Evolutionary conservation across 2,113 vertebrate genomes (phyloP).

Genomic region (Dolichotis patagonum): DNA sequence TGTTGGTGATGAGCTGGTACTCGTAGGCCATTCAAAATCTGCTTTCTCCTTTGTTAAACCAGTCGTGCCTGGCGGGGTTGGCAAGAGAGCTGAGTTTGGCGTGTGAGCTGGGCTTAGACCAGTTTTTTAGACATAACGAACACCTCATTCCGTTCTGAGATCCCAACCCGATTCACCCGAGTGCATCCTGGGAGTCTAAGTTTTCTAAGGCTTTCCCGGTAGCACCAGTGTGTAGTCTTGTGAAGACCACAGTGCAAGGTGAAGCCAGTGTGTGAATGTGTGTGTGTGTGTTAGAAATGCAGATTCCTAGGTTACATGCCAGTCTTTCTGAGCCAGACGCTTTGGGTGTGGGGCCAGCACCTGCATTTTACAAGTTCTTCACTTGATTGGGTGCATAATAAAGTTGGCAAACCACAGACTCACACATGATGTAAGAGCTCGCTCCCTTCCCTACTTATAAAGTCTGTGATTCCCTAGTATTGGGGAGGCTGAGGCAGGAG

Average conservation of each 20-base stretch:
- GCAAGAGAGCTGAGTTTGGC: background rate
- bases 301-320: background rate
- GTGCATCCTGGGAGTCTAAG: background rate
- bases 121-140: background rate
- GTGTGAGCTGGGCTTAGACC: background rate
- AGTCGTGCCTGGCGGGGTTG: background rate
- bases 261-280: background rate
- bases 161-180: background rate
- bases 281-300: background rate
- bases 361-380: background rate
- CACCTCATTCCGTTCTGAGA: background rate
- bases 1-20: background rate
- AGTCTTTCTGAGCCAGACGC: background rate
- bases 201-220: background rate
- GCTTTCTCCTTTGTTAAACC: background rate
- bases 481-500: background rate
- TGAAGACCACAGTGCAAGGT: background rate
- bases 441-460: background rate
- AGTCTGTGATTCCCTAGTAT: background rate
- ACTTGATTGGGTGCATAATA: background rate
- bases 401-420: background rate
- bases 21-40: conserved; percentile 3
- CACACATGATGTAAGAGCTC: background rate
- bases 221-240: background rate
- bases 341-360: background rate